Percentiles rank a stretch among this genome's conserved stretches.
Conservation (phyloP, 1,140 invertebrate genomes). For the Drosophila sturtevanti region DNA sequence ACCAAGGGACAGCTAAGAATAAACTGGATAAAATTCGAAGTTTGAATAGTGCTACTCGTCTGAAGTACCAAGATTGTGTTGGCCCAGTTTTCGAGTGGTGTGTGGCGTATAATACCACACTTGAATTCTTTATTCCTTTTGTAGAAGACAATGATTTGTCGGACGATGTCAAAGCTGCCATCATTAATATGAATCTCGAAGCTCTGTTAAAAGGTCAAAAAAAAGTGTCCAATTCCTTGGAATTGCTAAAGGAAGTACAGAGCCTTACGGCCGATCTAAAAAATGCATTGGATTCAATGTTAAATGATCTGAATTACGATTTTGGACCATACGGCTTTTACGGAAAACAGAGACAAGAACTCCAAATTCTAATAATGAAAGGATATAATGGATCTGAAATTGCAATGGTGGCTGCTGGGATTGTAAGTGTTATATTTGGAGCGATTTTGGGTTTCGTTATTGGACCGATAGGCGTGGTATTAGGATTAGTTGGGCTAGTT, state of each 20-base stretch:
- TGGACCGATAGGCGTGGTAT: background rate
- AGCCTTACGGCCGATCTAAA: background rate
- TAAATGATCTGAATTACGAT: background rate
- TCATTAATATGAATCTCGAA: background rate
- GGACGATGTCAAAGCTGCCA: background rate
- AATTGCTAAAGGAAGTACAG: background rate
- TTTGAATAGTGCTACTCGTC: background rate
- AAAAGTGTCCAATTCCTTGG: background rate
- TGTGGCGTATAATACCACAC: background rate
- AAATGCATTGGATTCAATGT: background rate
- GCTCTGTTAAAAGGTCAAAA: background rate
- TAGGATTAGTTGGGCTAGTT: too few relatives aligned
- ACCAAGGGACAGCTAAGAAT: background rate
- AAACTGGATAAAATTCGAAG: background rate
- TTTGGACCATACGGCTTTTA: background rate
- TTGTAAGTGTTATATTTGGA: background rate
- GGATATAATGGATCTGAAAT: too few relatives aligned
- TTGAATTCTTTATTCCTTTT: background rate
- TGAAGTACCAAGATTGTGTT: background rate
- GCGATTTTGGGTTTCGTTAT: background rate
- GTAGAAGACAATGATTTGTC: background rate
- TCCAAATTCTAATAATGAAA: too few relatives aligned
- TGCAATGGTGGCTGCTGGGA: too few relatives aligned
- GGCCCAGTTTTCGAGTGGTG: background rate
- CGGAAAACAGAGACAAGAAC: background rate